Conservation (phyloP, 2,888 invertebrate species). For the Frankliniella fusca region DNA sequence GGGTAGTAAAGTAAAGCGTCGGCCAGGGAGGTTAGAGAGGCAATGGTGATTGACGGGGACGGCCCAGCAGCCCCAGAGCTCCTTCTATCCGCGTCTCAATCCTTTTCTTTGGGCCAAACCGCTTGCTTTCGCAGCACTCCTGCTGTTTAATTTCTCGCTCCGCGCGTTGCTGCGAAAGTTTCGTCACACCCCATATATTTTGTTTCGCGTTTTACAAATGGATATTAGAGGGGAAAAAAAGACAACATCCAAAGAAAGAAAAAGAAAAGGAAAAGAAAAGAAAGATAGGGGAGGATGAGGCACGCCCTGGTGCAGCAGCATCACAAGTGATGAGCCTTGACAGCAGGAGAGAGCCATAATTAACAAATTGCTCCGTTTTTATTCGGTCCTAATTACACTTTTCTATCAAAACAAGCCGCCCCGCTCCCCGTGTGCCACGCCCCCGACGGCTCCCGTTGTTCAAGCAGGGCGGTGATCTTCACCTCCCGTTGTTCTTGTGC, state of each 20-base stretch:
- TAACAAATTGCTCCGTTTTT: constrained; percentile 26
- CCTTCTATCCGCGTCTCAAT: neutral
- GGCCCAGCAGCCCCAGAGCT: neutral
- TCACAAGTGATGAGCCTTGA: neutral
- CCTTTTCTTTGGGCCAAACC: too few relatives aligned
- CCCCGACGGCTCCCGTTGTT: neutral
- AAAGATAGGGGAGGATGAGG: too few relatives aligned
- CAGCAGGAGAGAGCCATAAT: neutral
- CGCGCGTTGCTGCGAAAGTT: too few relatives aligned
- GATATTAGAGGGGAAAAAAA: too few relatives aligned
- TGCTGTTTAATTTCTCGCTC: too few relatives aligned
- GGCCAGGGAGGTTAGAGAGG: neutral
- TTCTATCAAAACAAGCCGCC: constrained; percentile 9
- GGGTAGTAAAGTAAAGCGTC: neutral
- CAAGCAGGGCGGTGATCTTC: neutral
- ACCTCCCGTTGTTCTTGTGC: neutral
- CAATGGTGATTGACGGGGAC: neutral
- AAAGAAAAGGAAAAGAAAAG: too few relatives aligned
- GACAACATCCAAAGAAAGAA: too few relatives aligned
- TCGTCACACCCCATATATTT: too few relatives aligned
- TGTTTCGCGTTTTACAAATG: too few relatives aligned
- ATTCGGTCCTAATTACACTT: constrained; percentile 17
- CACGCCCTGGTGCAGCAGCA: neutral
- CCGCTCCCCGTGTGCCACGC: neutral
- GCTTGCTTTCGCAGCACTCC: too few relatives aligned